These are phyloP conservation scores for Arctia plantaginis DNA, from an alignment of 2,888 invertebrate species.

Conservation along the genomic window DNA sequence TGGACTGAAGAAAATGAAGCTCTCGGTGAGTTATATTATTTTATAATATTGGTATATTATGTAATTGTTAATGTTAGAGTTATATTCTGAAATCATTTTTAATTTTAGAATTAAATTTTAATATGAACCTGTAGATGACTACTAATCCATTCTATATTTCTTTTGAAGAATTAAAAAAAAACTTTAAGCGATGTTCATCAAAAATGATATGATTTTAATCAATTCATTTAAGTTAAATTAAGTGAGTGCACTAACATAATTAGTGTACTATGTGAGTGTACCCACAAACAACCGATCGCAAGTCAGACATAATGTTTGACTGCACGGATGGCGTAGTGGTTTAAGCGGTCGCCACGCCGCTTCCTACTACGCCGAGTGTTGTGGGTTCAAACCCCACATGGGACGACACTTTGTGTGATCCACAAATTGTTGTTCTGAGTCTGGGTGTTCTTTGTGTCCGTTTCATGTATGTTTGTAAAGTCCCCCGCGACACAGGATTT, in stretches of 20 bases:
- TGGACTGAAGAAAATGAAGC: slow-evolving; percentile 74
- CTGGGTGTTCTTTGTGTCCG: too few species aligned
- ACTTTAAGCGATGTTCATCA: not conserved
- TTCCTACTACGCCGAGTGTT: too few species aligned
- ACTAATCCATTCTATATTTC: not conserved
- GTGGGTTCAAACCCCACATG: too few species aligned
- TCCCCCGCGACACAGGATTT: too few species aligned
- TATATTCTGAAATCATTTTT: not conserved
- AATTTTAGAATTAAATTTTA: not conserved
- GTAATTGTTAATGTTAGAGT: not conserved
- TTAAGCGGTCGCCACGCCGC: too few species aligned
- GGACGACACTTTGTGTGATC: too few species aligned
- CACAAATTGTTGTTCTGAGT: too few species aligned
- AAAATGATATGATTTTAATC: not conserved
- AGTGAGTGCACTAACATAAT: not conserved
- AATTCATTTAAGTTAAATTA: not conserved
- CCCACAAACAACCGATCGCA: too few species aligned
- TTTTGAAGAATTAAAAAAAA: not conserved
- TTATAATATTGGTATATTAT: not conserved
- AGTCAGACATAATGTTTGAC: not conserved
- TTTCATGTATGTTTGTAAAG: too few species aligned
- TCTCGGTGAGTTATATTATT: slow-evolving; percentile 64
- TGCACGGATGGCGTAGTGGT: too few species aligned
- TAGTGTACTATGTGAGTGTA: too few species aligned
- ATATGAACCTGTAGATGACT: not conserved